Evolutionary conservation across 2,113 vertebrate species (phyloP).

Genomic region (Odocoileus virginianus): DNA sequence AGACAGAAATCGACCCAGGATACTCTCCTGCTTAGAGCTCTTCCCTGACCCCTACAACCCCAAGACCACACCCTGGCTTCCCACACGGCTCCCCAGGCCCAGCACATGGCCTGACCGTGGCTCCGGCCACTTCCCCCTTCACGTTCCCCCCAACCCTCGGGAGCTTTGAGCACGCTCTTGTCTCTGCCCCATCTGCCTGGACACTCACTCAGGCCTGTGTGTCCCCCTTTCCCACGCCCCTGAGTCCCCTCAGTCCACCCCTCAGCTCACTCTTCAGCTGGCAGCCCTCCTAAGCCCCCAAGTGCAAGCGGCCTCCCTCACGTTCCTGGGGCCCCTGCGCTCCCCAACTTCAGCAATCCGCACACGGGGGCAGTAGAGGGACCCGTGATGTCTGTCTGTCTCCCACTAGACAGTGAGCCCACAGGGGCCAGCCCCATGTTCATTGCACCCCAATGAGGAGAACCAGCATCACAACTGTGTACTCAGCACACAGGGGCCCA

Average conservation of each 20-base stretch:
- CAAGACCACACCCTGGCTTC: background rate
- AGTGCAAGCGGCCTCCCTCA: background rate
- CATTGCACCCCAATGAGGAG: background rate
- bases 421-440: background rate
- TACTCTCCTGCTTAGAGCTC: background rate
- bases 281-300: background rate
- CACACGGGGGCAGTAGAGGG: rapidly evolving
- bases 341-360: background rate
- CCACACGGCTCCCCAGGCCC: background rate
- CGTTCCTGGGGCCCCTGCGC: rapidly evolving
- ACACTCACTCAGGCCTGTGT: background rate
- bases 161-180: rapidly evolving
- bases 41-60: background rate
- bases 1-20: background rate
- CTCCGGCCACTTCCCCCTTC: background rate
- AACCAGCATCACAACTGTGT: background rate
- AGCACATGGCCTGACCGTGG: background rate
- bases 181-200: background rate
- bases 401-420: background rate
- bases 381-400: background rate
- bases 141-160: background rate
- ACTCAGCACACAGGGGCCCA: background rate
- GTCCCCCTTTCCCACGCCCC: background rate
- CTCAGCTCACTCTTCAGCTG: background rate
- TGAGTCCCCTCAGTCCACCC: rapidly evolving